Conservation (phyloP, 1,140 invertebrate species). For the Cherax quadricarinatus region DNA sequence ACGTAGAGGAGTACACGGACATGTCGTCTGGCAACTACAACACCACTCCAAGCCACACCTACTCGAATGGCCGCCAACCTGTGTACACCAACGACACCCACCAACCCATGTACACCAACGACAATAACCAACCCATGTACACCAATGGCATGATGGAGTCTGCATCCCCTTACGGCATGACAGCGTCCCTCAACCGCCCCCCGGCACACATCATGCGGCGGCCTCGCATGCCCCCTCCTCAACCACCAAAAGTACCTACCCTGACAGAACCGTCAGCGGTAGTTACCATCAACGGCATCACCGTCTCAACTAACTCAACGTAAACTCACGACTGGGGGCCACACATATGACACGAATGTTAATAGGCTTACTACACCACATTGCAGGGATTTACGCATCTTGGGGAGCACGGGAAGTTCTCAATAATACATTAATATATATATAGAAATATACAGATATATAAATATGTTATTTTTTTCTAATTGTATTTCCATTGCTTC, state of each 20-base stretch:
- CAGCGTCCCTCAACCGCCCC: neutral
- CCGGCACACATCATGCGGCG: slow-evolving; percentile 24
- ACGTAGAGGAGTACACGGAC: slow-evolving; percentile 59
- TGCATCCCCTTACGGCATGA: neutral
- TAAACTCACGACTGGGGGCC: neutral
- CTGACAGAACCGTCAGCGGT: neutral
- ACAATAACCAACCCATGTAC: slow-evolving; percentile 25
- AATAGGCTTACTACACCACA: too few species aligned
- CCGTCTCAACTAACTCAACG: slow-evolving; percentile 8
- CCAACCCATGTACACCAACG: slow-evolving; percentile 43
- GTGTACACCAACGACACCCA: slow-evolving; percentile 40
- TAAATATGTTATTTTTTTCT: too few species aligned
- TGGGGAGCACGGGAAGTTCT: too few species aligned
- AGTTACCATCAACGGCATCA: slow-evolving; percentile 46
- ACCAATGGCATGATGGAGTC: slow-evolving; percentile 30
- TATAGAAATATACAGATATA: too few species aligned
- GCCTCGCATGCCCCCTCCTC: slow-evolving; percentile 41
- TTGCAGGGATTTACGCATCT: too few species aligned
- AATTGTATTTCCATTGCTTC: too few species aligned
- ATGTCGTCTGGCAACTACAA: slow-evolving; percentile 32
- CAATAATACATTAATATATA: too few species aligned
- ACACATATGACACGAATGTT: too few species aligned
- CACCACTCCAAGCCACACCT: slow-evolving; percentile 28
- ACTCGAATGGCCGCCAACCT: slow-evolving; percentile 41
- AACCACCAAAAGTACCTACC: slow-evolving; percentile 41